Conservation (phyloP, 2,113 vertebrate genomes). For the Podarcis raffonei region DNA sequence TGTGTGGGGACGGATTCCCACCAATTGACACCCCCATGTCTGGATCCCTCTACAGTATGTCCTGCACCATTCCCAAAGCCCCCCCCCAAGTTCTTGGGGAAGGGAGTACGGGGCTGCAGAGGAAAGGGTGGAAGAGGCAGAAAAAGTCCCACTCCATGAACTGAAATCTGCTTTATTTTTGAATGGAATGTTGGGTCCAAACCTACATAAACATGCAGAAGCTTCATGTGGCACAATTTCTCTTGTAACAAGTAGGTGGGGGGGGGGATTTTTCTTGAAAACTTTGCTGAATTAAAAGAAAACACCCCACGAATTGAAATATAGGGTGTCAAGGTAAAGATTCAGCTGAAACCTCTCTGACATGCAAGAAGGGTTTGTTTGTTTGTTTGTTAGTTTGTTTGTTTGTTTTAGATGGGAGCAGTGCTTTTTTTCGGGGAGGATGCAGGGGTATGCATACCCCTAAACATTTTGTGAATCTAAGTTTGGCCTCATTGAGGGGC, state of each 20-base stretch:
- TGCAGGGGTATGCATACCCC: too few species aligned
- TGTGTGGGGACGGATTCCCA: background rate
- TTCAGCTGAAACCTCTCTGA: background rate
- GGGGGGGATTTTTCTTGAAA: background rate
- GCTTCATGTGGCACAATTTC: background rate
- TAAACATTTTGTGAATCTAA: too few species aligned
- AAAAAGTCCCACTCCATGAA: background rate
- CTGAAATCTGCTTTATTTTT: background rate
- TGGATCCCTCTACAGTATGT: background rate
- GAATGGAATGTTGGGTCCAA: background rate
- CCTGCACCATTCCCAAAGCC: background rate
- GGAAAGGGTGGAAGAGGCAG: background rate
- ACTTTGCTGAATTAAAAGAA: background rate
- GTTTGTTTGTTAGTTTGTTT: too few species aligned
- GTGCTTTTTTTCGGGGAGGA: too few species aligned
- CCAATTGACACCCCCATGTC: background rate
- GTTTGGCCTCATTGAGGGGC: too few species aligned
- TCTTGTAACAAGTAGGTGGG: background rate
- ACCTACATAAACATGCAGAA: background rate
- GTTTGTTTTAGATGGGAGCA: too few species aligned
- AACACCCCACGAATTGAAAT: background rate
- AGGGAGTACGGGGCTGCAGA: background rate
- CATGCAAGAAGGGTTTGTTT: too few species aligned
- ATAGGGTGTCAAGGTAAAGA: background rate
- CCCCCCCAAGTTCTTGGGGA: background rate